phyloP scores from a whole-genome alignment of 2,888 invertebrate species.

The Chydorus sphaericus region DNA sequence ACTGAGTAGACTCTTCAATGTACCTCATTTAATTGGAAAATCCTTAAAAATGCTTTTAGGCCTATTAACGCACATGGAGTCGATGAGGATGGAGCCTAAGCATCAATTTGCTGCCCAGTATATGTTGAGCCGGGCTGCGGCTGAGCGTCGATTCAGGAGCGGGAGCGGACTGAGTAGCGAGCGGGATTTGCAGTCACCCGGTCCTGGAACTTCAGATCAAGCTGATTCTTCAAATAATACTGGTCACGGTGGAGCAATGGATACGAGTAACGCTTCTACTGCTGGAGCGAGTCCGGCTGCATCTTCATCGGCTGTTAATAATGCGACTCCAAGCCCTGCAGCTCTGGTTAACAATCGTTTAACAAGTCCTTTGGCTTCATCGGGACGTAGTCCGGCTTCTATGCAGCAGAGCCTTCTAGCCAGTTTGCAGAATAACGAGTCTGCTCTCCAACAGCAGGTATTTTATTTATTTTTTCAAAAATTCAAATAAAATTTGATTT shows the following conservation, averaged over 20 bases:
- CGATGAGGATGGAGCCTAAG: conserved; percentile 92
- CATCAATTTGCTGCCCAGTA: conserved; percentile 92
- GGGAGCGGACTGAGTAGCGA: too few relatives aligned
- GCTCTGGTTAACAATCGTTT: background rate
- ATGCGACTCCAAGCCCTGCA: conserved; percentile 7
- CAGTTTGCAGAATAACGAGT: too few relatives aligned
- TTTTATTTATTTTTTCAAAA: too few relatives aligned
- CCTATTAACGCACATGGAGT: conserved; percentile 83
- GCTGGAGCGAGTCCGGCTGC: conserved; percentile 18
- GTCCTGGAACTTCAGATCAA: conserved; percentile 6
- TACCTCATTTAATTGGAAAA: too few relatives aligned
- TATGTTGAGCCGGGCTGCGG: conserved; percentile 76
- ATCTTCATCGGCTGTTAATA: conserved; percentile 16
- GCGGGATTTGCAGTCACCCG: too few relatives aligned
- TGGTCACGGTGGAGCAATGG: conserved; percentile 28
- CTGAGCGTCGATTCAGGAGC: conserved; percentile 48
- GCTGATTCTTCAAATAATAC: too few relatives aligned
- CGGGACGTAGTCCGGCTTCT: background rate
- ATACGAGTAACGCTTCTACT: conserved; percentile 19
- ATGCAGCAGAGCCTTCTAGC: too few relatives aligned
- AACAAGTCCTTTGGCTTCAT: background rate
- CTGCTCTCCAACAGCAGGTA: too few relatives aligned
- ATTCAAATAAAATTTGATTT: too few relatives aligned
- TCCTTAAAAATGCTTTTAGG: too few relatives aligned
- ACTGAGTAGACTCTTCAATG: too few relatives aligned